Conservation (phyloP, 1,140 invertebrate genomes). For the Diprion similis region DNA sequence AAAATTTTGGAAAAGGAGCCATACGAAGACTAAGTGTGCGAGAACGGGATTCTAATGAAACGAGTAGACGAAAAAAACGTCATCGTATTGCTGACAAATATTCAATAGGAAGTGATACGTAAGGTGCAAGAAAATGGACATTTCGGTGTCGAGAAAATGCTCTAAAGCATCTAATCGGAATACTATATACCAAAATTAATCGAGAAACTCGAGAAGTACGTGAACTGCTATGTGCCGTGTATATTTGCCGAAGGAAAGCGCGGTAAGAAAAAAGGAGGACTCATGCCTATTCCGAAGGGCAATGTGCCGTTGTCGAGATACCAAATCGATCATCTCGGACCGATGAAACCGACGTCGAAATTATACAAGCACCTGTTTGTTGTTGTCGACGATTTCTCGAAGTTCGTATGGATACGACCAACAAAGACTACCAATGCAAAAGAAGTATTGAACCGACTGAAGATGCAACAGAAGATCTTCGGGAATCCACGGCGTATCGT, state of each 20-base stretch:
- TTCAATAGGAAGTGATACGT: slow-evolving; percentile 33
- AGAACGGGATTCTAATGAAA: too few relatives aligned
- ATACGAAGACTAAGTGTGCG: too few relatives aligned
- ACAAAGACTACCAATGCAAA: slow-evolving; percentile 14
- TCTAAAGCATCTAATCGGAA: slow-evolving; percentile 19
- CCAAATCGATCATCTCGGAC: too few relatives aligned
- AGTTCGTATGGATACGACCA: too few relatives aligned
- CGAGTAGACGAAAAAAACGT: too few relatives aligned
- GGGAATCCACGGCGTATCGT: slow-evolving; percentile 33
- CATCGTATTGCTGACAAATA: neutral
- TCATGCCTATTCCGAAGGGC: slow-evolving; percentile 23
- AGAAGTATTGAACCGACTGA: slow-evolving; percentile 16
- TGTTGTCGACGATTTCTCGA: slow-evolving; percentile 17
- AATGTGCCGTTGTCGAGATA: too few relatives aligned
- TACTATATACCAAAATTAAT: slow-evolving; percentile 21
- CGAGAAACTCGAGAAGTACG: slow-evolving; percentile 22
- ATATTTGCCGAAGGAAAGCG: slow-evolving; percentile 18
- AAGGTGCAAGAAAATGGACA: slow-evolving; percentile 29
- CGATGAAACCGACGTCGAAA: slow-evolving; percentile 17
- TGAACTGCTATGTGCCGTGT: slow-evolving; percentile 24
- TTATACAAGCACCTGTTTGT: slow-evolving; percentile 17
- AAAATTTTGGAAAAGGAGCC: too few relatives aligned
- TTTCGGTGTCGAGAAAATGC: slow-evolving; percentile 24
- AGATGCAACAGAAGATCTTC: slow-evolving; percentile 16
- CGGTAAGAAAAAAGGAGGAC: slow-evolving; percentile 24